Evolutionary conservation across 2,888 invertebrate genomes (phyloP), one percentile per base, ranked within the genome.

Genomic region (Polyploca ridens): DNA sequence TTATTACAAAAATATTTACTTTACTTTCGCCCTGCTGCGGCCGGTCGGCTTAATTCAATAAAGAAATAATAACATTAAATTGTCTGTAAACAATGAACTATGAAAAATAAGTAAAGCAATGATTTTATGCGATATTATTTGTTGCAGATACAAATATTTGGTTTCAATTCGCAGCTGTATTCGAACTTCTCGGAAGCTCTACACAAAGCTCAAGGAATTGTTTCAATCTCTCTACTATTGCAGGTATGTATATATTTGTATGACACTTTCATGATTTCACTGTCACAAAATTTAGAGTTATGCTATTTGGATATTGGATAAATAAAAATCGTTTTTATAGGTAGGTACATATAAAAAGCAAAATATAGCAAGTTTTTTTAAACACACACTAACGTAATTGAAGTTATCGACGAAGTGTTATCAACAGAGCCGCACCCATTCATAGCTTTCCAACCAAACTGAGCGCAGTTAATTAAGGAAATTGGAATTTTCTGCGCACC

Each of bases 131-230:
- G 5, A 35, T 41, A 66, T 69, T 69, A 73, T 83, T 93, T 93
- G 87, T 96, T 96, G 75, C 96, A 99, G 99, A 97, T 99, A 87
- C 99, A 99, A 95, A 97, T 99, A 94, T 98, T 99, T 93, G 99
- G 99, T 81, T 99, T 98, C 95, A 99, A 99, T 95, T 98, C 98
- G 68, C 99, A 99, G 93, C 96, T 99, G 77, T 99, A 99, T 95
- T 96, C 97, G 84, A 99, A 99, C 95, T 98, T 98, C 94, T 97
- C 98, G 66, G 98, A 99, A 91, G 99, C 99, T 72, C 95, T 98
- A 81, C 97, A 97, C 87, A 97, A 98, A 88, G 98, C 99, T 71
- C 98, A 99, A 90, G 99, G 99, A 83, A 97, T 99, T 86, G 98
- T 99, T 76, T 99, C 98, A 71, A 97, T 99, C 85, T 98, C 99